A percentile compares a stretch with the other conserved stretches of the same genome.
phyloP scores from a whole-genome alignment of 2,113 vertebrate species.

The Seriola quinqueradiata region DNA sequence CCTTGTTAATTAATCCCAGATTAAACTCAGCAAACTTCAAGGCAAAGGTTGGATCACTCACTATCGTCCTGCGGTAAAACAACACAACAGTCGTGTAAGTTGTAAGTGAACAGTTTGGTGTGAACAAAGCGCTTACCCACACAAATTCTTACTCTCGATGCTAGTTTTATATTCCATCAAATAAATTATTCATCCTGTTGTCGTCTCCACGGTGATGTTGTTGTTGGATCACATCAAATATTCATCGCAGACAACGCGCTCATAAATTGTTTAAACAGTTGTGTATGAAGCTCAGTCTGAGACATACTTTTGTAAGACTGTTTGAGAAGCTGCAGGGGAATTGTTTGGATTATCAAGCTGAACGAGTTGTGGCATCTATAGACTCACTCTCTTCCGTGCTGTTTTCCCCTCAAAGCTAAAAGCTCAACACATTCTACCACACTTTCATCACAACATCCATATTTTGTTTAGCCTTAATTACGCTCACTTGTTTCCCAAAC shows the following conservation, averaged over 20 bases:
- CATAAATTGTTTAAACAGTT: constrained; percentile 71
- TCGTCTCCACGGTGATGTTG: constrained; percentile 59
- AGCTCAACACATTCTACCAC: constrained; percentile 4
- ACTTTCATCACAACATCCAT: neutral
- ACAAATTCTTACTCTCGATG: neutral
- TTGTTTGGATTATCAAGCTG: constrained; percentile 23
- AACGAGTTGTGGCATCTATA: constrained; percentile 8
- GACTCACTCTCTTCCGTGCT: neutral
- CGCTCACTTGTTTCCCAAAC: neutral
- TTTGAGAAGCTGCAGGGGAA: constrained; percentile 30
- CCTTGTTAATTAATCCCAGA: constrained; percentile 56
- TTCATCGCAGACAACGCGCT: constrained; percentile 63
- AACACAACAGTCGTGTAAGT: neutral
- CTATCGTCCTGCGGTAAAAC: constrained; percentile 28
- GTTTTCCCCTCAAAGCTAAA: constrained; percentile 9
- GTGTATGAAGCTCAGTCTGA: constrained; percentile 8
- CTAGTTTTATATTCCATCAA: constrained; percentile 44
- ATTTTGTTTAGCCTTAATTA: constrained; percentile 19
- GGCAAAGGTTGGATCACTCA: constrained; percentile 42
- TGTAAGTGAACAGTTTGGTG: constrained; percentile 9
- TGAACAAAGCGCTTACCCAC: constrained; percentile 18
- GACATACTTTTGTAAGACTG: constrained; percentile 11
- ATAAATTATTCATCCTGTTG: constrained; percentile 69
- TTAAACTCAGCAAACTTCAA: constrained; percentile 33
- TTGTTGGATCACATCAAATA: constrained; percentile 72